Percentiles rank a stretch among this genome's conserved stretches.
These are phyloP conservation scores for Odontomachus brunneus DNA, from an alignment of 1,140 invertebrate genomes.

Conservation along the genomic window DNA sequence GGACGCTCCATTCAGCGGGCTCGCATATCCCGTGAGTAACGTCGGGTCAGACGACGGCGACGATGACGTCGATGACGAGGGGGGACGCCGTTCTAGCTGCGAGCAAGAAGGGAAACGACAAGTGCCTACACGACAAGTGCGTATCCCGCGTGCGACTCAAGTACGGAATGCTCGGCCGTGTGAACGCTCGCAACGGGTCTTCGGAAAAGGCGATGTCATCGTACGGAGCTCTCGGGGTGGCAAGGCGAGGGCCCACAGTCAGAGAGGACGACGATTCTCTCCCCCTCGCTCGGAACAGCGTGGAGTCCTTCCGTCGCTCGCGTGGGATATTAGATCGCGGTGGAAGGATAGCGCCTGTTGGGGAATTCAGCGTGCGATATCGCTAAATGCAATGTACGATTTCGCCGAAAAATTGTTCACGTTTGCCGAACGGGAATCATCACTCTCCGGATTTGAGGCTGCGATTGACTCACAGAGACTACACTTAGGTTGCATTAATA, in stretches of 20 bases:
- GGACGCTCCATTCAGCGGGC: conserved; percentile 58
- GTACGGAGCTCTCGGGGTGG: conserved; percentile 39
- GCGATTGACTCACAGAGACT: too few relatives aligned
- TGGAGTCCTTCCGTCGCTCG: conserved; percentile 13
- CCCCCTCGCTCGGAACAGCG: conserved; percentile 25
- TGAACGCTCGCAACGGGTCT: conserved; percentile 69
- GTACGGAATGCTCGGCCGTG: conserved; percentile 61
- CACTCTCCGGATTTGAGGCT: too few relatives aligned
- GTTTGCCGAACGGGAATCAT: too few relatives aligned
- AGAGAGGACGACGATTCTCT: conserved; percentile 49
- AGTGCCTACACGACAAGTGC: conserved; percentile 79
- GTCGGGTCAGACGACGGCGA: neutral
- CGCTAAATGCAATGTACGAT: neutral
- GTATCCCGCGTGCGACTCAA: conserved; percentile 69
- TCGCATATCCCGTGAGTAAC: neutral
- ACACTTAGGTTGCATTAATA: too few relatives aligned
- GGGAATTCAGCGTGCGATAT: conserved; percentile 44
- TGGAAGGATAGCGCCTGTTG: conserved; percentile 56
- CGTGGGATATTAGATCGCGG: conserved; percentile 68
- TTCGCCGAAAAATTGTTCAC: neutral
- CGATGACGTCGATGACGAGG: conserved; percentile 5
- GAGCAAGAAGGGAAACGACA: conserved; percentile 67
- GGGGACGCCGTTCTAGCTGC: conserved; percentile 17
- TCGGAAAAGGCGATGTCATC: conserved; percentile 68
- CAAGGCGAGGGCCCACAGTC: conserved; percentile 18